Percentiles rank a stretch among this genome's conserved stretches.
Conservation (phyloP, 2,113 vertebrate species). For the Brachyhypopomus occidentalis region DNA sequence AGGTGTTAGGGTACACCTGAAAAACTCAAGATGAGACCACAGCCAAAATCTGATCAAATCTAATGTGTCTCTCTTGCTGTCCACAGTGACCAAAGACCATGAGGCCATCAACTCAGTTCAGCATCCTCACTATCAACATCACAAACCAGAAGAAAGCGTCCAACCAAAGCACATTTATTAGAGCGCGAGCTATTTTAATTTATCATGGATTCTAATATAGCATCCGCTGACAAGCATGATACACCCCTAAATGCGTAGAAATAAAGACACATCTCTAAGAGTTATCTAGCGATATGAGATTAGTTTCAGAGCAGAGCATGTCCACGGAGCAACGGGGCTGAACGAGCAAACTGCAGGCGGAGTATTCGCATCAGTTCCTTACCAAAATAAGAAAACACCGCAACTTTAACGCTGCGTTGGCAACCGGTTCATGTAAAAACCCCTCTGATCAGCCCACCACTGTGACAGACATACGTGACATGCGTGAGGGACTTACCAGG, state of each 20-base stretch:
- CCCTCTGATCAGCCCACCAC: neutral
- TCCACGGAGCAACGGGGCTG: too few species aligned
- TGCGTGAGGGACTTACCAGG: conserved; percentile 39
- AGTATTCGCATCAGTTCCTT: too few species aligned
- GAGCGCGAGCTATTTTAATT: too few species aligned
- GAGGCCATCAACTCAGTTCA: neutral
- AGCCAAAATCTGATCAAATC: neutral
- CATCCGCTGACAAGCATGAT: too few species aligned
- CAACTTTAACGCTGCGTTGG: too few species aligned
- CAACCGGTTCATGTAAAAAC: neutral
- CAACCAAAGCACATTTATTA: neutral
- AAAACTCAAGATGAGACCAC: neutral
- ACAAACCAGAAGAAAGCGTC: neutral
- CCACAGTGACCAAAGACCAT: neutral
- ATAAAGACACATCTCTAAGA: too few species aligned
- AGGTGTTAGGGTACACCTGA: neutral
- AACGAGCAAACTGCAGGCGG: too few species aligned
- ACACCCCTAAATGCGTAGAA: too few species aligned
- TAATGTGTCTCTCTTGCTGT: neutral
- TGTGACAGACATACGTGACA: neutral
- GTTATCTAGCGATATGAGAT: too few species aligned
- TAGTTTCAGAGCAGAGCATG: too few species aligned
- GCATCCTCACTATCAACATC: neutral
- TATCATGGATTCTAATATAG: too few species aligned
- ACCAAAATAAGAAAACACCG: too few species aligned